Base-by-base conservation (phyloP, 2,888 invertebrate genomes). In the Aspidiotus rigidus region DNA sequence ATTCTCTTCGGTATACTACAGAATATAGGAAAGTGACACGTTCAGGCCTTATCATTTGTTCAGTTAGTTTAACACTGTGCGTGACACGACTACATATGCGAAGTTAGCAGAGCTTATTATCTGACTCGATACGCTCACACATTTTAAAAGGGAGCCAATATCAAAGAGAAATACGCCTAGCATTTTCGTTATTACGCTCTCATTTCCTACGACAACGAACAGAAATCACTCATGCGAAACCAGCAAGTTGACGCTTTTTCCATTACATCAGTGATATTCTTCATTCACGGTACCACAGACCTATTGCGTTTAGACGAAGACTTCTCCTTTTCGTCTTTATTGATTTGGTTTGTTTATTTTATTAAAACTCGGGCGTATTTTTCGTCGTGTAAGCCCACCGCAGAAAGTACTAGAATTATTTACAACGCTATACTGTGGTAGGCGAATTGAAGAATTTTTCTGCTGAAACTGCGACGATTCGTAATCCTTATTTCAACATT, bases 211-310 rank as follows among this genome's bases (percentile, higher is more conserved):
- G 66, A 57, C 42, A 42, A 53, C 53, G 64, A 28, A 28, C 53
- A 53, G 66, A 57, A 57, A 66, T 66, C 66, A 66, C 66, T 66
- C 66, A 66, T 66, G 66, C 66, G 66, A 66, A 66, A 56, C 66
- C 66, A 66, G 66, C 66, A 57, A 55, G 57, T 66, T 66, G 66
- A 66, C 66, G 66, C 66, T 66, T 57, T 66, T 66, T 57, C 66
- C 56, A 66, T 66, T 66, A 66, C 56, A 66, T 66, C 66, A 66
- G 66, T 28, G 28, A 66, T 57, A 56, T 57, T 42, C 56, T 57
- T 57, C 42, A 42, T 66, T 44, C 42, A 15, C 64, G 28, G 28
- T 28, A 28, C 28, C 28, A 28, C 28, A 28, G 28, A 28, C 28
- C 28, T 28, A 28, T 28, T 28, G 28, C 28, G 28, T 28, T 28